phyloP scores from a whole-genome alignment of 1,140 invertebrate genomes.

The Zaprionus taronus region DNA sequence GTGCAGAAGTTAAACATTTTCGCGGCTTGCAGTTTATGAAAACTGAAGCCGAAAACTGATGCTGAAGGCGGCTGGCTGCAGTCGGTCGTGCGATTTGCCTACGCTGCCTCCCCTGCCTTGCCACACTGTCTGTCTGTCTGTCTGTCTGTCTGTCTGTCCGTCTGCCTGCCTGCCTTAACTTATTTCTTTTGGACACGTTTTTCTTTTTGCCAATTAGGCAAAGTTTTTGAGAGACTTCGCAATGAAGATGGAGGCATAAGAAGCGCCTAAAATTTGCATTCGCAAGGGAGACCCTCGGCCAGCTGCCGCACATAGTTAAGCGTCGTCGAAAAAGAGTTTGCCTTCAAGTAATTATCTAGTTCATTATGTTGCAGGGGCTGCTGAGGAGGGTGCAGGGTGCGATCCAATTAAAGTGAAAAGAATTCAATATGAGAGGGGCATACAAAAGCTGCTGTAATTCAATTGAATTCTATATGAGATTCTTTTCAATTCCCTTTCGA shows the following conservation, averaged over 20 bases:
- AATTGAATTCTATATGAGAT: not conserved
- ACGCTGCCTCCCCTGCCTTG: not conserved
- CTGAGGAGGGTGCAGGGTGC: too few relatives aligned
- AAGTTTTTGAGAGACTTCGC: slow-evolving; percentile 54
- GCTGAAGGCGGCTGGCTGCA: slow-evolving; percentile 10
- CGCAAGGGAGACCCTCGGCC: slow-evolving; percentile 1
- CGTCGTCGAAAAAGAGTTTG: slow-evolving; percentile 45
- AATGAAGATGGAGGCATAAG: slow-evolving; percentile 40
- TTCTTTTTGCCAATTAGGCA: slow-evolving; percentile 66
- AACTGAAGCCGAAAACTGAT: slow-evolving; percentile 34
- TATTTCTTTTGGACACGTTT: slow-evolving; percentile 11
- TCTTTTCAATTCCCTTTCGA: not conserved
- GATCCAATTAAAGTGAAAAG: slow-evolving; percentile 1
- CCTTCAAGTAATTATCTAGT: slow-evolving; percentile 66
- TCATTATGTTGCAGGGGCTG: slow-evolving; percentile 48
- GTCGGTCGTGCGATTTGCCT: slow-evolving; percentile 26
- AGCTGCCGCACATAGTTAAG: slow-evolving; percentile 25
- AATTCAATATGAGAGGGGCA: not conserved
- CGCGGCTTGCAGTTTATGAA: slow-evolving; percentile 69
- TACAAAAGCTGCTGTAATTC: not conserved
- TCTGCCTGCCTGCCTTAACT: not conserved
- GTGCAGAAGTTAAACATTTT: slow-evolving; percentile 71
- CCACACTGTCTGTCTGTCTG: too few relatives aligned
- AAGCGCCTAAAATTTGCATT: slow-evolving; percentile 56
- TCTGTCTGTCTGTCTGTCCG: not conserved